Base-by-base conservation (phyloP, 1,140 invertebrate genomes). In the Liolophura sinensis region DNA sequence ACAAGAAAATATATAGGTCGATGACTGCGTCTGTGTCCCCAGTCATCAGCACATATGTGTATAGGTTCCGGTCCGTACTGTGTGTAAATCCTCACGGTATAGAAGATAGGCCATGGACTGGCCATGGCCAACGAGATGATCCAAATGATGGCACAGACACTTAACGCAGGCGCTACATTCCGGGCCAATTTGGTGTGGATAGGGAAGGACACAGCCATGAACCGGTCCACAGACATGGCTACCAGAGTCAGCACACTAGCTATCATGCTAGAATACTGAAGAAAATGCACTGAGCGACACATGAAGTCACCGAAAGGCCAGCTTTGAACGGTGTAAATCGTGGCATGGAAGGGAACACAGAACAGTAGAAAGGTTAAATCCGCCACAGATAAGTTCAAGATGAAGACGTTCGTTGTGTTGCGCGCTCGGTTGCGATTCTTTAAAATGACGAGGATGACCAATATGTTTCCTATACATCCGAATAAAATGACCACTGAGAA, bases 281-380 rank as follows among this genome's bases (percentile, higher is more conserved):
- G 3, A 96, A 93, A 69, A 81, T 79, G 50, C 57, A 62, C 47
- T 22, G 92, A 89, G 84, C 93, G 92, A 85, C 94, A 96, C 92
- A 93, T 94, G 67, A 90, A 80, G 73, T 92, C 89, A 6, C 93
- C 93, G 77, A 96, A 96, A 0, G 92, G 92, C 95, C 95, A 97
- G 25, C 31, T 58, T 22, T 61, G 51, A 27, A 71, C 54, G 49
- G 76, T 61, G 70, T 74, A 77, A 7, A 90, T 87, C 54, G 75
- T 66, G n/a, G 67, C 70, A 40, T 70, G 70, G 65, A 72, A 73
- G 0, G 95, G 95, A 24, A 97, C 93, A 84, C 95, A 97, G 83
- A 97, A 94, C 57, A 95, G 89, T 51, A 97, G 92, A 82, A 97
- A 97, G 11, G 96, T 88, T 12, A 97, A 85, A 82, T 97, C 95